A percentile compares a stretch with the other conserved stretches of the same genome.
Conservation (phyloP, 2,888 invertebrate species). For the Neocrepidodera transversa region DNA sequence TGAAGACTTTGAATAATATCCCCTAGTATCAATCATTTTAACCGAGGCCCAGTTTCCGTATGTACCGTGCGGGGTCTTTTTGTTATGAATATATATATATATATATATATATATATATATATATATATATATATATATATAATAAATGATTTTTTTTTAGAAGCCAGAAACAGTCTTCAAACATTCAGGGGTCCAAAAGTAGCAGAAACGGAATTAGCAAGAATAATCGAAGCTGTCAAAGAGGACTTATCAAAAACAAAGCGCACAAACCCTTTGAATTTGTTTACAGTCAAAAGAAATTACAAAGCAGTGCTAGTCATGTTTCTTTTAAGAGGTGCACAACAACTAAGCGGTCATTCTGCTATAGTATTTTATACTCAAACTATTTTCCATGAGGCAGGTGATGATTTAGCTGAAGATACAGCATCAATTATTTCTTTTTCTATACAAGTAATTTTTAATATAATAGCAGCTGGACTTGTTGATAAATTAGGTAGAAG, state of each 20-base stretch:
- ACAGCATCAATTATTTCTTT: conserved; percentile 53
- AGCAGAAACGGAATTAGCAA: conserved; percentile 59
- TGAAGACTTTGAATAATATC: no score
- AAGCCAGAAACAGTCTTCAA: conserved; percentile 62
- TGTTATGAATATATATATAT: no score
- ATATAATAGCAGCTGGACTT: conserved; percentile 64
- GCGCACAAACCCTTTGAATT: conserved; percentile 61
- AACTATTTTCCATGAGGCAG: no score
- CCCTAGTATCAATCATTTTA: no score
- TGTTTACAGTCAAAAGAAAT: conserved; percentile 65
- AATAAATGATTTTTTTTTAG: no score
- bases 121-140: no score
- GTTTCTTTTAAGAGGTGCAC: conserved; percentile 65
- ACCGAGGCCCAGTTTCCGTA: no score
- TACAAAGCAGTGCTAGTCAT: conserved; percentile 70
- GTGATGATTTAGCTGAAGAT: conserved; percentile 57
- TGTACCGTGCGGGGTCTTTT: no score
- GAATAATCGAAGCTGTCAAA: conserved; percentile 53
- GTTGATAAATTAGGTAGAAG: conserved; percentile 67
- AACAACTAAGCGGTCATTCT: conserved; percentile 67
- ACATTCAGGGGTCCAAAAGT: no score
- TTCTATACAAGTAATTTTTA: conserved; percentile 66
- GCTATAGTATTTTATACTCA: no score
- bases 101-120: no score
- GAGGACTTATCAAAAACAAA: conserved; percentile 62